Evolutionary conservation across 1,140 invertebrate species (phyloP).

Genomic region (Drosophila truncata): DNA sequence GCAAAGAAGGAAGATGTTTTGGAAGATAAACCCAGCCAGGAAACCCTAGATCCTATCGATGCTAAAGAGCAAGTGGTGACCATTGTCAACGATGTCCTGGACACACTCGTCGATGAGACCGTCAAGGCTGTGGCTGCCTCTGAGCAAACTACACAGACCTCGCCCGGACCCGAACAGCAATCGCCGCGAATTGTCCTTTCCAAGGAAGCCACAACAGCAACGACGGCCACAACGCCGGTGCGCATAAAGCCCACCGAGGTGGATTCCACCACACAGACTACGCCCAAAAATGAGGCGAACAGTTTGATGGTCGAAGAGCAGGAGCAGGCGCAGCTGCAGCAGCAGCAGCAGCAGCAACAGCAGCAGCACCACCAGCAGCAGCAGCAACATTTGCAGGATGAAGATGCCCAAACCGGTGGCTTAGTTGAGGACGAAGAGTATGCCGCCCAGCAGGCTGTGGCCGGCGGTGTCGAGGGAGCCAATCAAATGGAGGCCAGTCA

Average conservation of each 20-base stretch:
- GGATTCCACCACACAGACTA: slow-evolving; percentile 80
- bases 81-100: slow-evolving; percentile 74
- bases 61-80: slow-evolving; percentile 56
- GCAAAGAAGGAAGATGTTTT: neutral
- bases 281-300: slow-evolving; percentile 70
- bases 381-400: slow-evolving; percentile 1
- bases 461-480: slow-evolving; percentile 87
- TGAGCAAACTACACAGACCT: slow-evolving; percentile 64
- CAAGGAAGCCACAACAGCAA: slow-evolving; percentile 21
- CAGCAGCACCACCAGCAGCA: neutral
- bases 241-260: slow-evolving; percentile 70
- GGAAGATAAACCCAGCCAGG: neutral
- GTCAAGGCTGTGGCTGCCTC: slow-evolving; percentile 57
- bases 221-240: slow-evolving; percentile 5
- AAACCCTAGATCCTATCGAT: neutral
- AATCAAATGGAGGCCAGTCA: slow-evolving; percentile 89
- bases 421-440: slow-evolving; percentile 49
- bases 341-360: neutral
- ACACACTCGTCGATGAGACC: slow-evolving; percentile 71
- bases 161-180: slow-evolving; percentile 36
- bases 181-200: neutral
- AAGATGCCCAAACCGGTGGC: slow-evolving; percentile 13
- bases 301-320: slow-evolving; percentile 31
- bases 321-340: slow-evolving; percentile 3
- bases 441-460: slow-evolving; percentile 84